Percentiles rank a stretch among this genome's conserved stretches.
Conservation (phyloP, 2,113 vertebrate species). For the Anolis sagrei region DNA sequence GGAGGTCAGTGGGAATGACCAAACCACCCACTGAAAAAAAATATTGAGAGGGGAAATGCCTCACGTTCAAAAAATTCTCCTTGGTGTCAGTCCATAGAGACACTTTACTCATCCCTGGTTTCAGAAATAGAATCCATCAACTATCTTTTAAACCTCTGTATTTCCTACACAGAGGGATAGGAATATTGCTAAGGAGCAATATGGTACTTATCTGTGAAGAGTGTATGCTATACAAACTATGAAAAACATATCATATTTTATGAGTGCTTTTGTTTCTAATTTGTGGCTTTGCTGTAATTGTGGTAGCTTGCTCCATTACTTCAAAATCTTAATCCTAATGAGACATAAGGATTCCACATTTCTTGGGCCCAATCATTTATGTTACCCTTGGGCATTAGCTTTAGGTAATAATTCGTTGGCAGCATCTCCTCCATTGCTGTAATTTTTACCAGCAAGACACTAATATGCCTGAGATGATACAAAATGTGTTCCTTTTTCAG, state of each 20-base stretch:
- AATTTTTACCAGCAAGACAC: neutral
- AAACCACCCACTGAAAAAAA: no score
- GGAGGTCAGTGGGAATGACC: no score
- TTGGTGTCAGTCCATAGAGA: no score
- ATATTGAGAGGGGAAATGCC: no score
- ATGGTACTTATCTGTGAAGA: no score
- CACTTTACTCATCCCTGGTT: no score
- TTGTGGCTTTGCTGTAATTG: neutral
- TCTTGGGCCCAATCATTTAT: neutral
- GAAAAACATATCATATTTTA: neutral
- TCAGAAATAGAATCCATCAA: no score
- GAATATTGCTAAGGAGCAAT: no score
- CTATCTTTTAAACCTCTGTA: no score
- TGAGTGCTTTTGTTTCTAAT: neutral
- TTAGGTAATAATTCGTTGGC: neutral
- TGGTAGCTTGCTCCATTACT: neutral
- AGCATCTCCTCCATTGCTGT: neutral
- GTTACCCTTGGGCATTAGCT: neutral
- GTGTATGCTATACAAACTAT: neutral
- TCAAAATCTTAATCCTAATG: neutral
- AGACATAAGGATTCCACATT: neutral
- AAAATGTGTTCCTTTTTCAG: neutral
- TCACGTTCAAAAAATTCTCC: no score
- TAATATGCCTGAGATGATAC: neutral
- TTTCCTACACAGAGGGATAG: no score